A percentile compares a stretch with the other conserved stretches of the same genome.
phyloP scores from a whole-genome alignment of 1,140 invertebrate species.

The Palaemon carinicauda region DNA sequence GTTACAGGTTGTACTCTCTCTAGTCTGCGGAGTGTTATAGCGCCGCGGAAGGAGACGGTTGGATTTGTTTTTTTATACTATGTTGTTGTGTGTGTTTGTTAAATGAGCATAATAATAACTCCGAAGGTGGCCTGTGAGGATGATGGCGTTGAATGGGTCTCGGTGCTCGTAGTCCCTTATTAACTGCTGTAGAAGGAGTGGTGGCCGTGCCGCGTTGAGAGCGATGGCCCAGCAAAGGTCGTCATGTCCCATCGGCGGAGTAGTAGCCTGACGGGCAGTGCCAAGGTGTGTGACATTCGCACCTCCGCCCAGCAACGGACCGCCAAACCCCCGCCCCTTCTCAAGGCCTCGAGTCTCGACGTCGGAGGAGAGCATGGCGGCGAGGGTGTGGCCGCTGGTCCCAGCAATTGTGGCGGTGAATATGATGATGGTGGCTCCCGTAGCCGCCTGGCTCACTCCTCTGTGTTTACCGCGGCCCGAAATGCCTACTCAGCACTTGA shows the following conservation, averaged over 20 bases:
- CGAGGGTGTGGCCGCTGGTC: background rate
- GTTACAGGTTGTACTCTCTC: constrained; percentile 29
- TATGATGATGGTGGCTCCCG: background rate
- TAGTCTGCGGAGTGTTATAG: constrained; percentile 19
- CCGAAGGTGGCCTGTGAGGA: too few relatives aligned
- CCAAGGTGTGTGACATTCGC: constrained; percentile 37
- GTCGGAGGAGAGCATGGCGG: constrained; percentile 35
- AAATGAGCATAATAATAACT: background rate
- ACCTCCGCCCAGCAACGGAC: constrained; percentile 37
- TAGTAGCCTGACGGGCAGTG: constrained; percentile 58
- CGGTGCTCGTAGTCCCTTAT: too few relatives aligned
- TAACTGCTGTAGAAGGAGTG: constrained; percentile 12
- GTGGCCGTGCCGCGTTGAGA: constrained; percentile 38
- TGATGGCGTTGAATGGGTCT: too few relatives aligned
- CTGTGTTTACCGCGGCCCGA: constrained; percentile 19
- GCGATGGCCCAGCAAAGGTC: constrained; percentile 56
- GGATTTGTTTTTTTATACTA: background rate
- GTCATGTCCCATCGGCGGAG: constrained; percentile 59
- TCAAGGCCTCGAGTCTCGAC: constrained; percentile 45
- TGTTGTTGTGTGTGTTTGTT: constrained; percentile 15
- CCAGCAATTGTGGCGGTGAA: background rate
- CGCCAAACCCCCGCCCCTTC: constrained; percentile 14
- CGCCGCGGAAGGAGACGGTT: background rate
- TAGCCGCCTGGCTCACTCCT: constrained; percentile 37
- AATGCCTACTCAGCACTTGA: constrained; percentile 35